These are phyloP conservation scores for Chanos chanos DNA, from an alignment of 2,797 vertebrate genomes.

Conservation along the genomic window DNA sequence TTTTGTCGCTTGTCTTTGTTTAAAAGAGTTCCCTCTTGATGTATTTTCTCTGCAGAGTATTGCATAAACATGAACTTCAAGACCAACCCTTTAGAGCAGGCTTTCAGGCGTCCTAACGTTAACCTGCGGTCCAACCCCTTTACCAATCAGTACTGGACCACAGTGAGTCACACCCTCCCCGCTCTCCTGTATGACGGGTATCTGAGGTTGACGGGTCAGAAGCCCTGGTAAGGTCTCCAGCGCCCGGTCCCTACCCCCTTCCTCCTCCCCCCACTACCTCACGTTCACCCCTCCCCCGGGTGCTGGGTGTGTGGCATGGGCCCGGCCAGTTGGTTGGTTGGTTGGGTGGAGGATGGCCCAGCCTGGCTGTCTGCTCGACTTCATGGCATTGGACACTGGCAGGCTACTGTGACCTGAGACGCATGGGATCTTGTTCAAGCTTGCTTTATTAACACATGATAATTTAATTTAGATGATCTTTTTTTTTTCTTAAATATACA, in stretches of 20 bases:
- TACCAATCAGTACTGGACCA: constrained; percentile 78
- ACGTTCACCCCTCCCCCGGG: constrained; percentile 37
- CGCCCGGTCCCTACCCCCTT: constrained; percentile 48
- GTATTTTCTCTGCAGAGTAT: constrained; percentile 83
- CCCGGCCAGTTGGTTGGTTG: constrained; percentile 1
- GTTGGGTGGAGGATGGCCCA: constrained; percentile 45
- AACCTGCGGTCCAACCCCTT: constrained; percentile 78
- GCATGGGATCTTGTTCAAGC: constrained; percentile 48
- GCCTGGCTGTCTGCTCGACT: constrained; percentile 56
- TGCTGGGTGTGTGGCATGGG: constrained; percentile 53
- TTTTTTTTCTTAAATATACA: neutral
- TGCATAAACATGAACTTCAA: constrained; percentile 80
- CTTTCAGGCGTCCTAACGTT: constrained; percentile 81
- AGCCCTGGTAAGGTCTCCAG: constrained; percentile 88
- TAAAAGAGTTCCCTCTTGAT: constrained; percentile 33
- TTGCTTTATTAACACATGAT: constrained; percentile 11
- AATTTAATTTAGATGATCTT: neutral
- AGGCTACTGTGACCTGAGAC: constrained; percentile 42
- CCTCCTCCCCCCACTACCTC: constrained; percentile 19
- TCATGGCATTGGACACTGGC: constrained; percentile 58
- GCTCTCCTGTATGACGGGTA: constrained; percentile 82
- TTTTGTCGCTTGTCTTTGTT: constrained; percentile 2
- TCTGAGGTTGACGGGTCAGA: constrained; percentile 84
- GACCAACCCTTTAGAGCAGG: constrained; percentile 86
- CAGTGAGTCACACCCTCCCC: constrained; percentile 76